A percentile compares a stretch with the other conserved stretches of the same genome.
These are phyloP conservation scores for Oscheius sp. DNA, from an alignment of 1,140 invertebrate genomes.

Conservation along the genomic window DNA sequence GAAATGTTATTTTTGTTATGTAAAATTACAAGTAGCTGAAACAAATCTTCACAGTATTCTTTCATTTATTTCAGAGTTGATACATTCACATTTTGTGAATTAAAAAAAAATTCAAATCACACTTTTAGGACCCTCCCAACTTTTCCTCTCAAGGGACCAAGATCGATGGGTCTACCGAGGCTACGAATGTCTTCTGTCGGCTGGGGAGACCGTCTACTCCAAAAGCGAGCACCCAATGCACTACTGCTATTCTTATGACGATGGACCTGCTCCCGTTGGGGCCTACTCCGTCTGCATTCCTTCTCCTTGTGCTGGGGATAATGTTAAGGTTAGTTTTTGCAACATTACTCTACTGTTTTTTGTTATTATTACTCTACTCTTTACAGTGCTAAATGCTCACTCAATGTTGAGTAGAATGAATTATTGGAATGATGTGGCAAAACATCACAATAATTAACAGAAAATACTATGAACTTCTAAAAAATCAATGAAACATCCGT, in stretches of 20 bases:
- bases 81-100: neutral
- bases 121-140: conserved; percentile 23
- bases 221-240: conserved; percentile 57
- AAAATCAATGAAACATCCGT: no score
- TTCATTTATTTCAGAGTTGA: neutral
- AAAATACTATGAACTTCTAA: no score
- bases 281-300: conserved; percentile 59
- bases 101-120: no score
- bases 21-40: neutral
- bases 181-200: conserved; percentile 58
- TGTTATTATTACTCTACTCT: neutral
- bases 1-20: neutral
- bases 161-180: conserved; percentile 59
- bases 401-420: no score
- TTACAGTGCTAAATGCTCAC: no score
- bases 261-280: conserved; percentile 34
- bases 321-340: conserved; percentile 41
- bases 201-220: conserved; percentile 56
- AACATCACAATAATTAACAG: no score
- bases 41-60: neutral
- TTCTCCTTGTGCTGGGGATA: conserved; percentile 53
- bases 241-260: conserved; percentile 55
- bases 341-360: neutral
- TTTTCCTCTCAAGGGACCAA: conserved; percentile 49
- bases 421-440: no score